Evolutionary conservation across 2,113 vertebrate genomes (phyloP).

Genomic region (Engraulis encrasicolus): DNA sequence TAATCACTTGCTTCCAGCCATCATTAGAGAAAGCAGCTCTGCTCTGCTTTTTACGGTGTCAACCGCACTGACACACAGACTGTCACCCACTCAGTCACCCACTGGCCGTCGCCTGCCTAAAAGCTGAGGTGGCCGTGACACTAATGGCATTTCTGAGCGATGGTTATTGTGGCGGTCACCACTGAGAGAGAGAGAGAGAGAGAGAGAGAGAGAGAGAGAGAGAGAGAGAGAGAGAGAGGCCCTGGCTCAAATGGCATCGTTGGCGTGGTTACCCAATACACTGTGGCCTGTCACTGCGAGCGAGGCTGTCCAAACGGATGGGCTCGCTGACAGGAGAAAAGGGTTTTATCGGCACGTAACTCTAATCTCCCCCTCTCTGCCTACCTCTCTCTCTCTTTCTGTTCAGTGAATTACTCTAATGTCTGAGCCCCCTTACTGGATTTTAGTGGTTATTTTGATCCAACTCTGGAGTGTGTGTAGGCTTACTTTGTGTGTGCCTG

Average conservation of each 20-base stretch:
- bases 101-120: background rate
- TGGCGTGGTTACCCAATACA: constrained; percentile 1
- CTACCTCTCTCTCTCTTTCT: too few relatives aligned
- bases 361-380: constrained; percentile 8
- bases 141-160: constrained; percentile 6
- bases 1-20: background rate
- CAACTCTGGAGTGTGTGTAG: too few relatives aligned
- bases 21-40: background rate
- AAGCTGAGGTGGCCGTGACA: background rate
- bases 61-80: constrained; percentile 32
- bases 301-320: constrained; percentile 52
- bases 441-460: too few relatives aligned
- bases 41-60: constrained; percentile 5
- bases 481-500: too few relatives aligned
- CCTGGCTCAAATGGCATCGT: background rate
- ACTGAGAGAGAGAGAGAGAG: too few relatives aligned
- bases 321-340: constrained; percentile 6
- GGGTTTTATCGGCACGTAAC: background rate
- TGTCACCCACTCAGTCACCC: constrained; percentile 53
- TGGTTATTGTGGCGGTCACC: background rate
- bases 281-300: constrained; percentile 44
- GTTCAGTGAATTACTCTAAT: too few relatives aligned
- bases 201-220: too few relatives aligned
- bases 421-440: too few relatives aligned
- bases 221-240: too few relatives aligned